A percentile compares a stretch with the other conserved stretches of the same genome.
phyloP scores from a whole-genome alignment of 1,140 invertebrate species.

The Lasioglossum albipes region DNA sequence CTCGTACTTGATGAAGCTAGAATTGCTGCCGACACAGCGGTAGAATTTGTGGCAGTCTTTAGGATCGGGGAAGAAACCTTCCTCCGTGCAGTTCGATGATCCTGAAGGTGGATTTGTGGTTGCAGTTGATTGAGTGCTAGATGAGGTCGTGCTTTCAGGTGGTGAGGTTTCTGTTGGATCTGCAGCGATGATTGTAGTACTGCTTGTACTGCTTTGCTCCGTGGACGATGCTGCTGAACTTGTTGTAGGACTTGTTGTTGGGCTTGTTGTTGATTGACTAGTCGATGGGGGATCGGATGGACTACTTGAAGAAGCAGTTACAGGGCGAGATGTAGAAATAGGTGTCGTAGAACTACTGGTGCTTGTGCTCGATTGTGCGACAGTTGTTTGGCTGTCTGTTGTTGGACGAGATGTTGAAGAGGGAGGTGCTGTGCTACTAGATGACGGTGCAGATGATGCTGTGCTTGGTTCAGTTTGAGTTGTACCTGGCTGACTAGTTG shows the following conservation, averaged over 20 bases:
- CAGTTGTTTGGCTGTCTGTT: neutral
- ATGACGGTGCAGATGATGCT: neutral
- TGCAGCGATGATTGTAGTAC: neutral
- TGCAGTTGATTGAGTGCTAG: slow-evolving; percentile 71
- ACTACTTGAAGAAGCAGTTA: neutral
- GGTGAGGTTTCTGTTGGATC: slow-evolving; percentile 14
- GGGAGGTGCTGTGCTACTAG: neutral
- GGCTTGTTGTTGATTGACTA: no score
- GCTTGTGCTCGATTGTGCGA: neutral
- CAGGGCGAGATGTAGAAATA: neutral
- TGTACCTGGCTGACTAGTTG: slow-evolving; percentile 1
- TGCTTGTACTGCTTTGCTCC: slow-evolving; percentile 14
- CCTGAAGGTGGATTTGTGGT: slow-evolving; percentile 79
- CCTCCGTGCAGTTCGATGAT: slow-evolving; percentile 81
- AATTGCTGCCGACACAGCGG: slow-evolving; percentile 79
- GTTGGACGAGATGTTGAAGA: neutral
- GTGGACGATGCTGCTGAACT: slow-evolving; percentile 40
- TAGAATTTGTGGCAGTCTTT: slow-evolving; percentile 83
- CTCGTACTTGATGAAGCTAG: slow-evolving; percentile 74
- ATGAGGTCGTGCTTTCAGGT: neutral
- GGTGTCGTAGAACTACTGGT: neutral
- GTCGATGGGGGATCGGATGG: no score
- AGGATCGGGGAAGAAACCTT: slow-evolving; percentile 85
- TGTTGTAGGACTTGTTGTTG: slow-evolving; percentile 15
- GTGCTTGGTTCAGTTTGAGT: slow-evolving; percentile 76